Percentiles rank a stretch among this genome's conserved stretches.
Conservation (phyloP, 2,113 vertebrate genomes). For the Tychaedon coryphoeus region DNA sequence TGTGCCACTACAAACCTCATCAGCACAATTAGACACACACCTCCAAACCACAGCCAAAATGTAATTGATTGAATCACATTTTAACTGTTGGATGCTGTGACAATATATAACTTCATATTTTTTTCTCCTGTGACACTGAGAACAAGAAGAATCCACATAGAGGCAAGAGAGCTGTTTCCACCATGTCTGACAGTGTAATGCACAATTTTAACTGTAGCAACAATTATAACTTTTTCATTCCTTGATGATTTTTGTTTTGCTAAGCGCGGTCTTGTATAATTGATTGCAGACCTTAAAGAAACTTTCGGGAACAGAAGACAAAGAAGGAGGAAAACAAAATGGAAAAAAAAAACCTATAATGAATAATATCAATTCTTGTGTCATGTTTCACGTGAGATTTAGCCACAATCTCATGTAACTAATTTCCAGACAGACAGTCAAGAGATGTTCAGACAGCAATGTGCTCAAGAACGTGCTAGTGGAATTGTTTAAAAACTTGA, state of each 20-base stretch:
- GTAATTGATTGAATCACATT: not conserved
- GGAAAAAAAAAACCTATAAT: accelerated
- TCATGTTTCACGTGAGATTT: not conserved
- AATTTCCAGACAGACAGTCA: not conserved
- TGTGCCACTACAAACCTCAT: not conserved
- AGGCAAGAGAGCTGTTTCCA: not conserved
- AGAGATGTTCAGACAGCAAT: not conserved
- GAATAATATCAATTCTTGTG: not conserved
- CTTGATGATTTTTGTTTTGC: not conserved
- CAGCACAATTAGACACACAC: not conserved
- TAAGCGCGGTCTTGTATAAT: not conserved
- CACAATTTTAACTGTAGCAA: not conserved
- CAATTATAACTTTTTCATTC: not conserved
- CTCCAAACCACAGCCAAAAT: not conserved
- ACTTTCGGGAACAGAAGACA: not conserved
- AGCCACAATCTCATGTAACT: not conserved
- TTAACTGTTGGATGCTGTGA: not conserved
- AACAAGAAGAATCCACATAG: not conserved
- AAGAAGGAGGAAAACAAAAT: not conserved
- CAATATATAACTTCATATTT: not conserved
- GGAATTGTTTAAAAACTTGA: not conserved
- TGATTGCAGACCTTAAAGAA: not conserved
- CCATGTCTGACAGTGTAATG: not conserved
- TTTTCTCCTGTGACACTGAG: not conserved
- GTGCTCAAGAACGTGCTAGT: not conserved